Percentiles rank a stretch among this genome's conserved stretches.
Conservation (phyloP, 2,888 invertebrate genomes). For the Lepidonotus clava region DNA sequence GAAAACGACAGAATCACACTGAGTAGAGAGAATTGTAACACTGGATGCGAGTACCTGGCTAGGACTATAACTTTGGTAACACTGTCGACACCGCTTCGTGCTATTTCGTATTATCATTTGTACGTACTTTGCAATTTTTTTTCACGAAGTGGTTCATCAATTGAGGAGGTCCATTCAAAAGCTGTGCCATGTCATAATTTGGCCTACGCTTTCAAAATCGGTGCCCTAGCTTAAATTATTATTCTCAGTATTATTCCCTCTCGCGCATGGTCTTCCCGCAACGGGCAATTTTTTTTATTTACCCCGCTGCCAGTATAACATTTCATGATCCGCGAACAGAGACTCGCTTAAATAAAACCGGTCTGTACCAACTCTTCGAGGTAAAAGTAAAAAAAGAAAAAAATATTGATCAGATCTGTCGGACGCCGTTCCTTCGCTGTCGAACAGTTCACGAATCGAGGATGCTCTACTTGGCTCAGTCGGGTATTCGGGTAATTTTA, state of each 20-base stretch:
- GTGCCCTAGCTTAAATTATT: background rate
- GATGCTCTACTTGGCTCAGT: background rate
- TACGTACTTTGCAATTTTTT: background rate
- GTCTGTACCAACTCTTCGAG: background rate
- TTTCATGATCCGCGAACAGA: background rate
- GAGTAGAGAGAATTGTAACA: background rate
- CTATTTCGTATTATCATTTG: background rate
- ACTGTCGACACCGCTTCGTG: background rate
- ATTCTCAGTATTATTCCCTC: background rate
- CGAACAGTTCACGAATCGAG: background rate
- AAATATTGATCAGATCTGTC: background rate
- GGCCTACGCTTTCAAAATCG: too few relatives aligned
- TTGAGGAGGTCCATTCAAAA: too few relatives aligned
- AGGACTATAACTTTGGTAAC: conserved; percentile 22
- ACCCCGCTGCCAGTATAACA: too few relatives aligned
- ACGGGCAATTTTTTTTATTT: too few relatives aligned
- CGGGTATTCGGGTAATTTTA: background rate
- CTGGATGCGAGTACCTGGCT: background rate
- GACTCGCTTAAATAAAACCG: background rate
- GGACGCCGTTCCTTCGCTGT: background rate
- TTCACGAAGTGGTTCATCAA: too few relatives aligned
- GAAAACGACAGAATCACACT: conserved; percentile 2
- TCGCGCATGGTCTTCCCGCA: too few relatives aligned
- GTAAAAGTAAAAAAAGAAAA: background rate
- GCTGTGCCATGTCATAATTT: too few relatives aligned